Conservation (phyloP, 1,140 invertebrate species). For the Apis florea region DNA sequence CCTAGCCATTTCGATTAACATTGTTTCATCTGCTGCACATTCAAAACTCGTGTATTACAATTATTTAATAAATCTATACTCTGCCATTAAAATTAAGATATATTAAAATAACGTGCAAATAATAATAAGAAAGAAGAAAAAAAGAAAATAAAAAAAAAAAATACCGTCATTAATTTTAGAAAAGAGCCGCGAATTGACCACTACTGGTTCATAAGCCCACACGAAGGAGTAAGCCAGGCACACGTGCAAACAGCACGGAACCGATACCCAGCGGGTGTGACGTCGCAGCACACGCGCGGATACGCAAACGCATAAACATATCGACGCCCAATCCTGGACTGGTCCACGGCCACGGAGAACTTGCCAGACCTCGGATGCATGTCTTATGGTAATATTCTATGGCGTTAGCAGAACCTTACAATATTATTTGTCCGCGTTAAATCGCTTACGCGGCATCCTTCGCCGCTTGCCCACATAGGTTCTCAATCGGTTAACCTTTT, state of each 20-base stretch:
- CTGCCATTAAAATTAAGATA: too few species aligned
- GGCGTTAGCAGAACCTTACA: conserved; percentile 68
- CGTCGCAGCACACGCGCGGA: conserved; percentile 65
- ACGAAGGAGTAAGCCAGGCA: not conserved
- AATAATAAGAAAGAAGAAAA: not conserved
- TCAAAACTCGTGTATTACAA: too few species aligned
- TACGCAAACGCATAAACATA: conserved; percentile 76
- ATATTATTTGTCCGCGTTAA: conserved; percentile 72
- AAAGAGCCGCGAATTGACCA: conserved; percentile 20
- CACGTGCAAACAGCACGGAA: conserved; percentile 64
- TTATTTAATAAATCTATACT: too few species aligned
- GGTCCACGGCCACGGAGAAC: conserved; percentile 26
- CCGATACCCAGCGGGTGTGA: conserved; percentile 66
- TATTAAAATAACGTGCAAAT: too few species aligned
- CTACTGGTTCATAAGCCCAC: conserved; percentile 26
- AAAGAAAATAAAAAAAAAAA: too few species aligned
- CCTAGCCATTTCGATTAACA: too few species aligned
- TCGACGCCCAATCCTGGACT: conserved; percentile 36
- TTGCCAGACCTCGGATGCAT: conserved; percentile 61
- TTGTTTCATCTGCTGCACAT: too few species aligned
- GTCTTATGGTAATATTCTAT: conserved; percentile 74
- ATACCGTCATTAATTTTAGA: not conserved
- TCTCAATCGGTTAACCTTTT: conserved; percentile 35
- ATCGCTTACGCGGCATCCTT: conserved; percentile 54
- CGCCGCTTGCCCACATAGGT: conserved; percentile 33